phyloP scores from a whole-genome alignment of 2,113 vertebrate genomes.

The Taurulus bubalis region DNA sequence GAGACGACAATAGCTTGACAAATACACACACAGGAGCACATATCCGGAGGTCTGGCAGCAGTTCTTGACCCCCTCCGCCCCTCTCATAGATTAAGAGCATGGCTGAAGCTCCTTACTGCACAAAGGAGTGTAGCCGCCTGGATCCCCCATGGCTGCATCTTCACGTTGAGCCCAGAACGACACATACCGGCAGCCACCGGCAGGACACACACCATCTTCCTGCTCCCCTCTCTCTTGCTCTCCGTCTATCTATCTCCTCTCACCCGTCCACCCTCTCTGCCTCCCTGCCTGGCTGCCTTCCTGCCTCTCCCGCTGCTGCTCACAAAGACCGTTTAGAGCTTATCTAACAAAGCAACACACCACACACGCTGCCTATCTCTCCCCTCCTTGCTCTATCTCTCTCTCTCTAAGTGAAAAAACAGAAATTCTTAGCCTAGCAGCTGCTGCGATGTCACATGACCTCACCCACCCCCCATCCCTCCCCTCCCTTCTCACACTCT shows the following conservation, averaged over 20 bases:
- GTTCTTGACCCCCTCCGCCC: constrained; percentile 54
- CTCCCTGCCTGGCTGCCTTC: constrained; percentile 58
- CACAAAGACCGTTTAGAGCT: constrained; percentile 81
- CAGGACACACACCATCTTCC: constrained; percentile 80
- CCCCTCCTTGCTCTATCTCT: constrained; percentile 66
- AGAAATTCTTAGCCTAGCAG: constrained; percentile 85
- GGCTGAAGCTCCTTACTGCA: constrained; percentile 82
- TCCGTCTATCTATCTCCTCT: constrained; percentile 61
- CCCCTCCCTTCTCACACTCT: constrained; percentile 51
- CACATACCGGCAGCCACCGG: constrained; percentile 57
- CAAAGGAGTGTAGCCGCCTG: constrained; percentile 78
- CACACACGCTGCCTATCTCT: constrained; percentile 78
- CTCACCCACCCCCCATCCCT: constrained; percentile 32
- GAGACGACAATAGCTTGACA: constrained; percentile 58
- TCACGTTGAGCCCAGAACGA: constrained; percentile 73
- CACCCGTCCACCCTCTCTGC: constrained; percentile 56
- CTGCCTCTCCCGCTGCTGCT: constrained; percentile 64
- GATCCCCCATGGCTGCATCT: constrained; percentile 83
- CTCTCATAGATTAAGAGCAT: constrained; percentile 64
- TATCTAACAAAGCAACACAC: constrained; percentile 86
- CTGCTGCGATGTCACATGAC: constrained; percentile 81
- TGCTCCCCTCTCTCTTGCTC: constrained; percentile 46
- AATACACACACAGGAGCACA: constrained; percentile 59
- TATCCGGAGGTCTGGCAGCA: constrained; percentile 61
- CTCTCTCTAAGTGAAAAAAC: constrained; percentile 79